A percentile compares a stretch with the other conserved stretches of the same genome.
These are phyloP conservation scores for Lichenostomus cassidix DNA, from an alignment of 2,113 vertebrate genomes.

Conservation along the genomic window DNA sequence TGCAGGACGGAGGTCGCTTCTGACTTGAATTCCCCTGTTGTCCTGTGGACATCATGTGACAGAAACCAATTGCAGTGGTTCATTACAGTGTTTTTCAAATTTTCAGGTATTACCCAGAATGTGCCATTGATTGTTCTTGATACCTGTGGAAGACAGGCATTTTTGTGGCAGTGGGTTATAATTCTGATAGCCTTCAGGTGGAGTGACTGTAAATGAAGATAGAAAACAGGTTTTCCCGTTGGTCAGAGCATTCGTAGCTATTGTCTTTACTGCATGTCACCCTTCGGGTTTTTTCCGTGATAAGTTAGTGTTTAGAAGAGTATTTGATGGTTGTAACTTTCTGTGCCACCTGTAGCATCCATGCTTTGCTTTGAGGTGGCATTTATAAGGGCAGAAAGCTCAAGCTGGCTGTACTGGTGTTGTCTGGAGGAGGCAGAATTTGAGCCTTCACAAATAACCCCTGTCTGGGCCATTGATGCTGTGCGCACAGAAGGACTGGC, in stretches of 20 bases:
- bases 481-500: not conserved
- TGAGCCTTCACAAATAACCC: not conserved
- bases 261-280: not conserved
- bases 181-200: not conserved
- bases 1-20: not conserved
- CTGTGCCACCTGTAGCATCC: not conserved
- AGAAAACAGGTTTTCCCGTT: not conserved
- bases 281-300: rapidly evolving
- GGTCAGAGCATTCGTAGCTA: not conserved
- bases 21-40: not conserved
- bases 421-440: not conserved
- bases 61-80: rapidly evolving
- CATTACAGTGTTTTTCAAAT: not conserved
- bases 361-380: rapidly evolving
- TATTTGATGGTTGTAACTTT: not conserved
- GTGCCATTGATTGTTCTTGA: not conserved
- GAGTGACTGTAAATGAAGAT: not conserved
- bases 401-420: rapidly evolving
- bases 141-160: rapidly evolving
- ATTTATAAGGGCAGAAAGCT: not conserved
- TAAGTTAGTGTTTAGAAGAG: not conserved
- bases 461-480: not conserved
- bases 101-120: not conserved
- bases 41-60: not conserved
- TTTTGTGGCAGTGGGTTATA: not conserved